Conservation (phyloP, 2,113 vertebrate species). For the Reinhardtius hippoglossoides region DNA sequence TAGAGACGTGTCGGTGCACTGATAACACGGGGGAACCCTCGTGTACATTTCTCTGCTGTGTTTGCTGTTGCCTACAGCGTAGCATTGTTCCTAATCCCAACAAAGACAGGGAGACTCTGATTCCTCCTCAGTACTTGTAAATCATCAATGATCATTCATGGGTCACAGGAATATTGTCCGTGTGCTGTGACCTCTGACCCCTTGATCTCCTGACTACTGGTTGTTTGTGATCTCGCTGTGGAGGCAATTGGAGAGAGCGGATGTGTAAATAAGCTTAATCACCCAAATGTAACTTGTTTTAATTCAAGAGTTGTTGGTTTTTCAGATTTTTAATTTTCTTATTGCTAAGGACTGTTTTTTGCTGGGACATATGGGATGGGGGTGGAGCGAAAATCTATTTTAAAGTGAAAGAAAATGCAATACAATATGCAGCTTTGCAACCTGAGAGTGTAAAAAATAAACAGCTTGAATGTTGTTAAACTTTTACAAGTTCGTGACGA, state of each 20-base stretch:
- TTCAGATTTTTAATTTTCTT: not conserved
- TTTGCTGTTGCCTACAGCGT: slow-evolving; percentile 11
- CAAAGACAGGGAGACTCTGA: slow-evolving; percentile 34
- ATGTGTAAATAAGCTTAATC: slow-evolving; percentile 11
- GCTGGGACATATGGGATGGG: not conserved
- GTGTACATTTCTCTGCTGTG: not conserved
- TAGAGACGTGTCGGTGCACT: not conserved
- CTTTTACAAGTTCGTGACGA: not conserved
- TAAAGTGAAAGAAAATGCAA: not conserved
- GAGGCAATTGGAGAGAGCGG: slow-evolving; percentile 22
- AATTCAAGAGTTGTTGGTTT: not conserved
- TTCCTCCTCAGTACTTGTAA: slow-evolving; percentile 44
- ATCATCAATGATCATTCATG: slow-evolving; percentile 55
- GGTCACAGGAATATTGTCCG: slow-evolving; percentile 66
- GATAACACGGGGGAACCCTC: not conserved
- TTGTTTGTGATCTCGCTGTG: slow-evolving; percentile 47
- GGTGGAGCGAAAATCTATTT: not conserved
- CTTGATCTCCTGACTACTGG: slow-evolving; percentile 37
- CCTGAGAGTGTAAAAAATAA: not conserved
- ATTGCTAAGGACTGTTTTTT: not conserved
- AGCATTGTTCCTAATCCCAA: slow-evolving; percentile 23
- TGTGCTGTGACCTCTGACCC: slow-evolving; percentile 71
- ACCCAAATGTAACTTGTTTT: not conserved
- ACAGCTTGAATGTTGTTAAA: not conserved
- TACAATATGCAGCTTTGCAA: not conserved